Evolutionary conservation across 2,888 invertebrate species (phyloP).

Genomic region (Polydrusus pterygomalis): DNA sequence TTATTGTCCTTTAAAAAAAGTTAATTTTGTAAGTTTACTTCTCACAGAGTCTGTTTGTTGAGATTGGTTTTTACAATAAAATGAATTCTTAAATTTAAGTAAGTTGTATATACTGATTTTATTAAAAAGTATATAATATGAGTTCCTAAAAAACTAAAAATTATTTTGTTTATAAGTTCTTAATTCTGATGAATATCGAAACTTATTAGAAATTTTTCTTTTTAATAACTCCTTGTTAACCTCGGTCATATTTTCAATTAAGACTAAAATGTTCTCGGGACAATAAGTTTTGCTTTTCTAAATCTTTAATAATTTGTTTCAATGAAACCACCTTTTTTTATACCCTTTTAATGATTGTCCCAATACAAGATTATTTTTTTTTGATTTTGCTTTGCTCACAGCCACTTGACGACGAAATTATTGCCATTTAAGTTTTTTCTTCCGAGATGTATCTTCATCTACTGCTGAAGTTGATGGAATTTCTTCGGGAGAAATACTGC

Average conservation of each 20-base stretch:
- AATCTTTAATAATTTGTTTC: not conserved
- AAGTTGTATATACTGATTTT: not conserved
- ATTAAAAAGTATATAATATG: not conserved
- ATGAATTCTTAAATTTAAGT: not conserved
- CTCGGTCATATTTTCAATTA: not conserved
- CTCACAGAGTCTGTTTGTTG: not conserved
- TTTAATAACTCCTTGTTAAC: not conserved
- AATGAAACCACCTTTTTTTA: not conserved
- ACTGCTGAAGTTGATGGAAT: no score
- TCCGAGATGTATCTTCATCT: no score
- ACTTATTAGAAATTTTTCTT: not conserved
- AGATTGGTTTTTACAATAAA: not conserved
- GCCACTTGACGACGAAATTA: slow-evolving; percentile 2
- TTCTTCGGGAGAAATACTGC: no score
- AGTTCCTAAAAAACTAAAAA: not conserved
- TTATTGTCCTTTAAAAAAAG: not conserved
- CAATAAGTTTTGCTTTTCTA: not conserved
- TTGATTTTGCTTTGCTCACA: not conserved
- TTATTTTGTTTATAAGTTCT: slow-evolving; percentile 7
- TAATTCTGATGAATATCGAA: not conserved
- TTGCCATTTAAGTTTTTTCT: not conserved
- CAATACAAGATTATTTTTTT: not conserved
- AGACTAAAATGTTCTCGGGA: not conserved
- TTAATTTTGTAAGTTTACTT: not conserved
- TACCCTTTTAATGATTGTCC: not conserved